Percentiles rank a stretch among this genome's conserved stretches.
Conservation (phyloP, 2,797 vertebrate species). For the Sebastes steindachneri region DNA sequence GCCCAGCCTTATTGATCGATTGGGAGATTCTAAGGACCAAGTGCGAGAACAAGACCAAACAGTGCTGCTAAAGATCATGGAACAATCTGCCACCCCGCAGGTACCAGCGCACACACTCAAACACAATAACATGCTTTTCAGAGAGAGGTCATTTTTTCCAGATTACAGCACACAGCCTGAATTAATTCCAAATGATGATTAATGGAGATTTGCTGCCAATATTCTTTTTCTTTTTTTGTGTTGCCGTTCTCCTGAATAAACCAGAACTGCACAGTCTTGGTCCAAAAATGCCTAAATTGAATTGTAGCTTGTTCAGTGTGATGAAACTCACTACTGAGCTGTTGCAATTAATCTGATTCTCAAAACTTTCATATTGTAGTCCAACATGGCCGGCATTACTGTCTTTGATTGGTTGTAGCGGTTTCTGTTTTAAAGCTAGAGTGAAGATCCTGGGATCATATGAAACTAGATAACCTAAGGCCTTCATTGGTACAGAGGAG, state of each 20-base stretch:
- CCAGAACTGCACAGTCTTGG: not conserved
- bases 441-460: too few species aligned
- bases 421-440: too few species aligned
- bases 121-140: not conserved
- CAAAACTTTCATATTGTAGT: not conserved
- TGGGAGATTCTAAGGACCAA: conserved; percentile 96
- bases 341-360: not conserved
- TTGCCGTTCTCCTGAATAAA: not conserved
- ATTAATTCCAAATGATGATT: not conserved
- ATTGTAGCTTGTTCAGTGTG: not conserved
- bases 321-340: not conserved
- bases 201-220: not conserved
- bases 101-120: conserved; percentile 66
- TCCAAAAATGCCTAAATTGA: not conserved
- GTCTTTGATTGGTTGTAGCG: not conserved
- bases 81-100: conserved; percentile 93
- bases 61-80: conserved; percentile 97
- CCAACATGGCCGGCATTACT: not conserved
- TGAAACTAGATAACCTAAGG: too few species aligned
- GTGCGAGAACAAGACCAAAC: conserved; percentile 96
- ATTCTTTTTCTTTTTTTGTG: not conserved
- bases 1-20: conserved; percentile 94
- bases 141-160: not conserved
- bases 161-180: not conserved
- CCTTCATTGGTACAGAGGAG: too few species aligned